Percentiles rank a stretch among this genome's conserved stretches.
These are phyloP conservation scores for Dolichomitus sp. DNA, from an alignment of 2,888 invertebrate species.

Conservation along the genomic window DNA sequence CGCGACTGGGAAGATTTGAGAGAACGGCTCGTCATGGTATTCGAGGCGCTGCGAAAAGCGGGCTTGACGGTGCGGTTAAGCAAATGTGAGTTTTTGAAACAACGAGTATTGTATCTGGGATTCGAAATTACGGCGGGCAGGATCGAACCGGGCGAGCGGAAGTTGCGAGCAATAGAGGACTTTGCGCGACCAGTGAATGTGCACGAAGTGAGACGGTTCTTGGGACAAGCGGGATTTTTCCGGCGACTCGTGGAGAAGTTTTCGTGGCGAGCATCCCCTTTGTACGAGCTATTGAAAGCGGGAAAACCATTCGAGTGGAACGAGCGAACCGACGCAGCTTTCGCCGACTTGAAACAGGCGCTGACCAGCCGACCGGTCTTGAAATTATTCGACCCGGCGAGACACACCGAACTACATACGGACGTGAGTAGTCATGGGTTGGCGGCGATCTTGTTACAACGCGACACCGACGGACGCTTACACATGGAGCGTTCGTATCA, in stretches of 20 bases:
- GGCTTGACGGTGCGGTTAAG: constrained; percentile 71
- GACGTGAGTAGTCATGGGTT: constrained; percentile 65
- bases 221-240: constrained; percentile 68
- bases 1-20: constrained; percentile 70
- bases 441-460: constrained; percentile 65
- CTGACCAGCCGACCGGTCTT: constrained; percentile 26
- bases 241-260: constrained; percentile 63
- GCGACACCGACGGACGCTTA: constrained; percentile 37
- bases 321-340: constrained; percentile 11
- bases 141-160: constrained; percentile 69
- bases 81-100: constrained; percentile 74
- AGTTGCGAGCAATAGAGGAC: constrained; percentile 65
- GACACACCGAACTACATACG: constrained; percentile 64
- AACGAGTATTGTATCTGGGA: constrained; percentile 74
- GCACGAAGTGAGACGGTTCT: constrained; percentile 65
- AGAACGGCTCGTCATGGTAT: constrained; percentile 65
- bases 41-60: constrained; percentile 68
- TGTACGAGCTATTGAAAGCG: constrained; percentile 59
- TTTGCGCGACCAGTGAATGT: constrained; percentile 58
- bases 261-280: constrained; percentile 55
- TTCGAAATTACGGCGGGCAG: constrained; percentile 65
- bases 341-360: constrained; percentile 14
- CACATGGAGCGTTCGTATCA: constrained; percentile 67
- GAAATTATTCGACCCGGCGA: constrained; percentile 43
- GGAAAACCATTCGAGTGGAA: constrained; percentile 44